Evolutionary conservation across 2,888 invertebrate genomes (phyloP).

Genomic region (Crematogaster levior): DNA sequence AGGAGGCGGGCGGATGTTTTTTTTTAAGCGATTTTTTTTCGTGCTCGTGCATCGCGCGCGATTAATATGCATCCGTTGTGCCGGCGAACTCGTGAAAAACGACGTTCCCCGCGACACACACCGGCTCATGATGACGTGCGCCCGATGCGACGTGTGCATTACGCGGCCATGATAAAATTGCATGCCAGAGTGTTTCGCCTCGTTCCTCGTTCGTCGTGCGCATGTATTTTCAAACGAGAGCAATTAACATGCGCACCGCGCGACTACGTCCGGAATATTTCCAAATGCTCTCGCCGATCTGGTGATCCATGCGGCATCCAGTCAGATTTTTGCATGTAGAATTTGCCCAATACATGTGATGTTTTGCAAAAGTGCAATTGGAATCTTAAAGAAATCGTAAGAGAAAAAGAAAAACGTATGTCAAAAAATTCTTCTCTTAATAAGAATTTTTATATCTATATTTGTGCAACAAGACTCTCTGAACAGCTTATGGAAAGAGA

Average conservation of each 20-base stretch:
- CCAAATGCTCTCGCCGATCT: background rate
- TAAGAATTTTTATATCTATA: background rate
- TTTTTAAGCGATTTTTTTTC: slow-evolving; percentile 43
- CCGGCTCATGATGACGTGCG: slow-evolving; percentile 21
- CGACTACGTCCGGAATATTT: slow-evolving; percentile 14
- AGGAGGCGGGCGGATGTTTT: slow-evolving; percentile 56
- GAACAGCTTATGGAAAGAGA: too few species aligned
- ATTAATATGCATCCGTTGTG: slow-evolving; percentile 66
- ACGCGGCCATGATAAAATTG: slow-evolving; percentile 34
- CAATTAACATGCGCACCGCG: slow-evolving; percentile 39
- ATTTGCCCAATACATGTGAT: background rate
- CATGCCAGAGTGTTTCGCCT: background rate
- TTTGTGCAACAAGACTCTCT: background rate
- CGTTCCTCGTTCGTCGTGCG: slow-evolving; percentile 8
- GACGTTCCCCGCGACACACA: background rate
- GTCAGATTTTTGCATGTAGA: background rate
- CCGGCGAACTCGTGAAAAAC: slow-evolving; percentile 46
- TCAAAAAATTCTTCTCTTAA: background rate
- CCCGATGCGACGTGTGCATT: slow-evolving; percentile 30
- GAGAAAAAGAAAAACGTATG: background rate
- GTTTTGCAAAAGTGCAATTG: background rate
- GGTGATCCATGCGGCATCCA: background rate
- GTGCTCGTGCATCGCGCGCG: slow-evolving; percentile 49
- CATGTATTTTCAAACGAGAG: slow-evolving; percentile 35
- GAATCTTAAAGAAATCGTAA: background rate